A percentile compares a stretch with the other conserved stretches of the same genome.
phyloP scores from a whole-genome alignment of 1,140 invertebrate species.

The Lepidurus packardi region DNA sequence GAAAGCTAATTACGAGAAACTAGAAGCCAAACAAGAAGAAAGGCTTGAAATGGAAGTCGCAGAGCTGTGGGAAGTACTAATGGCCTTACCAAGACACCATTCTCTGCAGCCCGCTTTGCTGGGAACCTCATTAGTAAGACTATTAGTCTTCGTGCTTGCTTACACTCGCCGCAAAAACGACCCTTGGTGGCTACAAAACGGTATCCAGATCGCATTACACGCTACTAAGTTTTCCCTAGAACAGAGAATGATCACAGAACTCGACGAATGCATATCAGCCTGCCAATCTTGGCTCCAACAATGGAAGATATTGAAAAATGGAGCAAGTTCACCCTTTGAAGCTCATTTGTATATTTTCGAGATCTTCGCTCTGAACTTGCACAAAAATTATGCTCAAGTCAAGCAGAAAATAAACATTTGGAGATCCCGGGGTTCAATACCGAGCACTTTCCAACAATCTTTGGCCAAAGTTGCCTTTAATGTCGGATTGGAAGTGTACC shows the following conservation, averaged over 20 bases:
- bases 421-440: neutral
- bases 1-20: neutral
- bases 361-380: neutral
- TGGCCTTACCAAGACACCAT: neutral
- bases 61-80: neutral
- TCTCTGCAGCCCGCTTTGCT: neutral
- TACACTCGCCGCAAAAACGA: neutral
- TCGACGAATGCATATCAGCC: neutral
- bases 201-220: constrained; percentile 3
- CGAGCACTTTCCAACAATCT: neutral
- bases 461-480: neutral
- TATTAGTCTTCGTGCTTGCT: neutral
- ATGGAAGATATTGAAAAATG: neutral
- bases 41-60: constrained; percentile 18
- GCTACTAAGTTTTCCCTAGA: neutral
- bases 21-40: constrained; percentile 15
- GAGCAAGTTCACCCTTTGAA: neutral
- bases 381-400: neutral
- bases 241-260: neutral
- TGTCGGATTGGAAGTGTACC: neutral
- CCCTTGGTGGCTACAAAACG: neutral
- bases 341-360: neutral
- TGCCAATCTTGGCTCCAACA: neutral
- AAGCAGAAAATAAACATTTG: neutral
- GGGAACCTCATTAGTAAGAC: constrained; percentile 13